Evolutionary conservation across 2,888 invertebrate species (phyloP), one percentile per base, ranked within the genome.

Genomic region (Tetropium fuscum): DNA sequence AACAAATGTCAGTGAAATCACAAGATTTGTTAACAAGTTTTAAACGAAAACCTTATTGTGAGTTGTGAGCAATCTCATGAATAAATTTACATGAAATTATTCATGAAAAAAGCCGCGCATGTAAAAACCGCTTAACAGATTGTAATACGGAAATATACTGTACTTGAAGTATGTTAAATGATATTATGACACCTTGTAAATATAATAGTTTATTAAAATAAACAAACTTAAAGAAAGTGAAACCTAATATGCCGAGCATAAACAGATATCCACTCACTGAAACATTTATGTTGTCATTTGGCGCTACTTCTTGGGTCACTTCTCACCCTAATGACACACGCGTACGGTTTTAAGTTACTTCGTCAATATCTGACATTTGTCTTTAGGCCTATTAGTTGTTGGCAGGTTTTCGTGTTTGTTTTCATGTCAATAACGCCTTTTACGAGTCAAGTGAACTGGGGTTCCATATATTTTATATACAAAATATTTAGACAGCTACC

Each of bases 361-460:
- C 73, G 76, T 77, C 78, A 77, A 77, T 74, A 74, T 61, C 66
- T 68, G 68, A 73, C 77, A 79, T 79, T 79, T 78, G 78, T 79
- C 78, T 79, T 78, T 73, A 66, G 66, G 71, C 73, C 77, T 77
- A 75, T 78, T 75, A 77, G 73, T 66, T 62, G 69, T 71, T 74
- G 77, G 77, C 77, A 78, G 76, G 75, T 76, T 75, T 70, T 68
- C 73, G 70, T 72, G 72, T 75, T 75, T 76, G 72, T 74, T 72
- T 72, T 63, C 58, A 61, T 68, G 63, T 66, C 57, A 62, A 62
- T 63, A 64, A 58, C 63, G 38, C 58, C 61, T 49, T 58, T 58
- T 64, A 61, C 51, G 61, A 63, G 63, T 66, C 66, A 64, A 64
- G 63, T 70, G 57, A 60, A 58, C 64, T 64, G 61, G 56, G 51